Evolutionary conservation across 2,797 vertebrate species (phyloP).

Genomic region (Brachyalestes nurse): DNA sequence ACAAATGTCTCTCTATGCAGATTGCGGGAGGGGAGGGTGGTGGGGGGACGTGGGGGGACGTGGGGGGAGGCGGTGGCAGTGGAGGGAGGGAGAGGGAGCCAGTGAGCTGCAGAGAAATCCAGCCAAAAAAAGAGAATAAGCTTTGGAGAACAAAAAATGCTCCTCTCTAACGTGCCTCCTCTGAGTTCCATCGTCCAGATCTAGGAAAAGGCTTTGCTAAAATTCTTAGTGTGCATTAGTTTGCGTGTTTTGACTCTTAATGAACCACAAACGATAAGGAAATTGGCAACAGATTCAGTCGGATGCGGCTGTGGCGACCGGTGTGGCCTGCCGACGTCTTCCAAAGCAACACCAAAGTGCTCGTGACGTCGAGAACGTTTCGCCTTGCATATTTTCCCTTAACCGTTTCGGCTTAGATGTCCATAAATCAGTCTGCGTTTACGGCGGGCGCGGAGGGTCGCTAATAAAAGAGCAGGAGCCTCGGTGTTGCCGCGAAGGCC

Average conservation of each 20-base stretch:
- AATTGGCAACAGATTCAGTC: too few species aligned
- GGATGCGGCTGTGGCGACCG: too few species aligned
- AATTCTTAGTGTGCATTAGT: too few species aligned
- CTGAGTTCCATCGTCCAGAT: neutral
- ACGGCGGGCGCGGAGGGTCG: slow-evolving; percentile 75
- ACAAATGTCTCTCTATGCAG: slow-evolving; percentile 99
- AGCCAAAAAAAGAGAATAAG: neutral
- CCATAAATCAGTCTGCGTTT: slow-evolving; percentile 80
- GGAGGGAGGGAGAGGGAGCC: slow-evolving; percentile 40
- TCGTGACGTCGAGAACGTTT: neutral
- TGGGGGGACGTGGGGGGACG: slow-evolving; percentile 24
- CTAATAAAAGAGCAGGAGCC: slow-evolving; percentile 83
- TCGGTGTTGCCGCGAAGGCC: slow-evolving; percentile 75
- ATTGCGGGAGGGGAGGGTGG: slow-evolving; percentile 74
- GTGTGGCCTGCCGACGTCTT: too few species aligned
- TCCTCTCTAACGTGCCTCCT: neutral
- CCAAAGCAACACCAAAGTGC: neutral
- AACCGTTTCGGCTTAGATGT: slow-evolving; percentile 60
- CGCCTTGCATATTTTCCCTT: slow-evolving; percentile 48
- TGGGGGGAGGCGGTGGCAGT: slow-evolving; percentile 31
- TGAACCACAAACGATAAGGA: too few species aligned
- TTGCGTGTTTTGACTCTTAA: neutral
- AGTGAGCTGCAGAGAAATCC: slow-evolving; percentile 27
- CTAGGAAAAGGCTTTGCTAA: too few species aligned
- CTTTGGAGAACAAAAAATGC: neutral